phyloP scores from a whole-genome alignment of 1,140 invertebrate species.

The Dendrolimus punctatus region DNA sequence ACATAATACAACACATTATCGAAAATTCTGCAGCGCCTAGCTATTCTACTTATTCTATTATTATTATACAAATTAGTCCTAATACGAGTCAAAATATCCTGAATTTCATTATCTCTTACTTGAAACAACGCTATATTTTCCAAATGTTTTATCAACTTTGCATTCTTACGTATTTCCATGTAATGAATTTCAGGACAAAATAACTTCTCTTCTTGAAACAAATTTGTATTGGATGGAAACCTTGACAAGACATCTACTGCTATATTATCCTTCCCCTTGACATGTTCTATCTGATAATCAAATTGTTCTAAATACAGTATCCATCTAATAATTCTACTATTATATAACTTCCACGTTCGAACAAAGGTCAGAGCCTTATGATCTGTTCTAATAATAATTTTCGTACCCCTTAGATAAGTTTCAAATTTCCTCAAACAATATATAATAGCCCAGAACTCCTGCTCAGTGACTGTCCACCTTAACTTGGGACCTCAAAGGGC shows the following conservation, averaged over 20 bases:
- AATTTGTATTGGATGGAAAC: slow-evolving; percentile 16
- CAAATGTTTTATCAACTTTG: slow-evolving; percentile 3
- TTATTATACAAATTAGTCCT: not conserved
- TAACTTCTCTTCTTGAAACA: slow-evolving; percentile 19
- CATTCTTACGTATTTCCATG: slow-evolving; percentile 9
- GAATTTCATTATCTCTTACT: not conserved
- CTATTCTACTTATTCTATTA: not conserved
- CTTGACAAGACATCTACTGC: slow-evolving; percentile 30
- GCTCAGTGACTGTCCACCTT: slow-evolving; percentile 32
- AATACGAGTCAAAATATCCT: not conserved
- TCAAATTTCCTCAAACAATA: slow-evolving; percentile 38
- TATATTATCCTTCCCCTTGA: slow-evolving; percentile 27
- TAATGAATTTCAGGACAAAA: slow-evolving; percentile 13
- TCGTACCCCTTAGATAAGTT: slow-evolving; percentile 21
- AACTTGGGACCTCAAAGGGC: slow-evolving; percentile 16
- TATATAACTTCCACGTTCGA: slow-evolving; percentile 38
- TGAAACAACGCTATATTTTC: slow-evolving; percentile 6
- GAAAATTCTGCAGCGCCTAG: not conserved
- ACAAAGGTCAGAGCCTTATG: slow-evolving; percentile 60
- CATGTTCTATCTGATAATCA: slow-evolving; percentile 45
- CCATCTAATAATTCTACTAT: slow-evolving; percentile 55
- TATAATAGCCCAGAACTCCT: slow-evolving; percentile 38
- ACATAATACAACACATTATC: slow-evolving; percentile 1
- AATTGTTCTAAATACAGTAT: slow-evolving; percentile 48
- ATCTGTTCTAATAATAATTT: slow-evolving; percentile 53